phyloP scores from a whole-genome alignment of 2,888 invertebrate species.

The Boloria selene region DNA sequence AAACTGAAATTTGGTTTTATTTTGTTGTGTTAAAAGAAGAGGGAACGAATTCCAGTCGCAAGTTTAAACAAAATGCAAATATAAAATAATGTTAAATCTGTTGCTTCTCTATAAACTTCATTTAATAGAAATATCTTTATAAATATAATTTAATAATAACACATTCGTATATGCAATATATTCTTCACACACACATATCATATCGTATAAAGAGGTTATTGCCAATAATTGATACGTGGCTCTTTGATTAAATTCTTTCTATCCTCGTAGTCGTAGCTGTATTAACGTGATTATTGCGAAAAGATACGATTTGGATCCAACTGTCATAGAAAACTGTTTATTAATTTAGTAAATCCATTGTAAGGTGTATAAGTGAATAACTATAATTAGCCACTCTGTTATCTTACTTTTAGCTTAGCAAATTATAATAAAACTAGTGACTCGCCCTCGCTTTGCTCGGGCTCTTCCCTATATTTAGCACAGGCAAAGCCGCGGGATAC shows the following conservation, averaged over 20 bases:
- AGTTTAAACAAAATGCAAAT: too few species aligned
- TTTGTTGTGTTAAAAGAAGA: background rate
- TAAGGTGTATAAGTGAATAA: too few species aligned
- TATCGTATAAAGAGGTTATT: slow-evolving; percentile 19
- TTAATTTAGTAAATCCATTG: background rate
- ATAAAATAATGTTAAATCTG: too few species aligned
- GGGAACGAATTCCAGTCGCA: too few species aligned
- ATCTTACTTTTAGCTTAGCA: too few species aligned
- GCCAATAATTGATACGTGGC: slow-evolving; percentile 32
- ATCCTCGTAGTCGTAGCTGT: slow-evolving; percentile 2
- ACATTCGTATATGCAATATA: background rate
- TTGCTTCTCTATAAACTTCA: too few species aligned
- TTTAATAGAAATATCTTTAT: background rate
- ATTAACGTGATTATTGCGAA: background rate
- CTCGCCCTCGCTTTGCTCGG: too few species aligned
- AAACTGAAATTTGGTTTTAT: background rate
- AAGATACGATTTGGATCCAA: slow-evolving; percentile 6
- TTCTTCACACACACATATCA: background rate
- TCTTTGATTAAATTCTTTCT: slow-evolving; percentile 10
- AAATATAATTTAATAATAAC: background rate
- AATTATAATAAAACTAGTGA: too few species aligned
- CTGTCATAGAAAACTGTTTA: background rate
- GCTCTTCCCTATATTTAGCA: too few species aligned
- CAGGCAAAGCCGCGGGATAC: too few species aligned
- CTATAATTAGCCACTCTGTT: too few species aligned